A percentile compares a stretch with the other conserved stretches of the same genome.
phyloP scores from a whole-genome alignment of 2,888 invertebrate genomes.

The Sphaerophoria taeniata region DNA sequence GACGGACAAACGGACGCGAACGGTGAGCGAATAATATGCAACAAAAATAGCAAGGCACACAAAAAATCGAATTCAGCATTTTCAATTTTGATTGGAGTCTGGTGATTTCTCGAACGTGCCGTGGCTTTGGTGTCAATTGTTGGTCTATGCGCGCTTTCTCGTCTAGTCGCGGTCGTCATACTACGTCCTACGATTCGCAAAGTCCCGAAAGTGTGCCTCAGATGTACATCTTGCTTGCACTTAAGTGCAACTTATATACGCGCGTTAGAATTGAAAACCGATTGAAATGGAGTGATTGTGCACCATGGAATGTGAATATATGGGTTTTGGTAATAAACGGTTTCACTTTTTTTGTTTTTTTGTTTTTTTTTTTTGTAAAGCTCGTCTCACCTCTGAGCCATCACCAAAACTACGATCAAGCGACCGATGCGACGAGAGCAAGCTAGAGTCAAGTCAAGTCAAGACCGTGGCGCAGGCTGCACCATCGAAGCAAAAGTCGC shows the following conservation, averaged over 20 bases:
- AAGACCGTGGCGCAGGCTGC: neutral
- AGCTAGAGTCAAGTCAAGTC: conserved; percentile 35
- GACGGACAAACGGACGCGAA: neutral
- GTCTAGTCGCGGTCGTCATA: neutral
- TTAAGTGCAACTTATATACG: conserved; percentile 24
- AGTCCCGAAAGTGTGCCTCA: conserved; percentile 63
- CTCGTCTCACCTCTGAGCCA: neutral
- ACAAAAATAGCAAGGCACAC: neutral
- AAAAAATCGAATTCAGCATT: conserved; percentile 66
- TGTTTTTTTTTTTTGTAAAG: conserved; percentile 8
- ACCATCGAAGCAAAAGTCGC: conserved; percentile 12
- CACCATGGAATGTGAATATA: conserved; percentile 71
- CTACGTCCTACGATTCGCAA: conserved; percentile 2
- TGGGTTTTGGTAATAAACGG: conserved; percentile 74
- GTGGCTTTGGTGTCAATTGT: conserved; percentile 73
- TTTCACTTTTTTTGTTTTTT: conserved; percentile 65
- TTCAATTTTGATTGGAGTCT: conserved; percentile 73
- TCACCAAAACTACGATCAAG: neutral
- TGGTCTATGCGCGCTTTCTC: conserved; percentile 43
- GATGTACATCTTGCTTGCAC: conserved; percentile 5
- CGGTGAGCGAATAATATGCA: neutral
- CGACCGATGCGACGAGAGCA: neutral
- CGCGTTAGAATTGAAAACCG: conserved; percentile 72
- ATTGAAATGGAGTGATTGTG: conserved; percentile 73
- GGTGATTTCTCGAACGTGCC: conserved; percentile 74